Conservation (phyloP, 1,140 invertebrate species). For the Maniola jurtina region DNA sequence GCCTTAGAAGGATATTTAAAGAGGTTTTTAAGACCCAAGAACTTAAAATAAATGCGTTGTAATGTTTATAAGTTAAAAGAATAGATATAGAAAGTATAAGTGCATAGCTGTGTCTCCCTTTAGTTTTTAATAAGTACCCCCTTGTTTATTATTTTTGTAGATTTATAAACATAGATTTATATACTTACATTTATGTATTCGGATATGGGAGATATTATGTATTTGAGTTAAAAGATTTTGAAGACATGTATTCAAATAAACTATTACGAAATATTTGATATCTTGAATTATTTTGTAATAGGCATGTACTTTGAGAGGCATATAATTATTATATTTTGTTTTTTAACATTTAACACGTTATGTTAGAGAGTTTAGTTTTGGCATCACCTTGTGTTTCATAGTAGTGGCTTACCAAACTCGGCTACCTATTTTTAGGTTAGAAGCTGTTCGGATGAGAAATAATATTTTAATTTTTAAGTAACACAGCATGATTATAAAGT, state of each 20-base stretch:
- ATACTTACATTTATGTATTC: conserved; percentile 43
- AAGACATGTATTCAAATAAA: conserved; percentile 15
- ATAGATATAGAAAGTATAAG: conserved; percentile 19
- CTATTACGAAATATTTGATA: conserved; percentile 21
- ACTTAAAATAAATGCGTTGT: too few species aligned
- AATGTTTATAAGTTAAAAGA: too few species aligned
- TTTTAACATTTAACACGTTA: conserved; percentile 25
- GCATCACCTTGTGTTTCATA: conserved; percentile 28
- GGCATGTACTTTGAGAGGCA: conserved; percentile 3
- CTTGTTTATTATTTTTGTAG: conserved; percentile 57
- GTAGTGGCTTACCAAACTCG: conserved; percentile 16
- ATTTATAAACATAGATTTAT: conserved; percentile 46
- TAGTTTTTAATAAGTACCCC: conserved; percentile 31
- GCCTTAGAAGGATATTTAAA: too few species aligned
- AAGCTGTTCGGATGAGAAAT: background rate
- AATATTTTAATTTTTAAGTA: too few species aligned
- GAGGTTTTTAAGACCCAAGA: too few species aligned
- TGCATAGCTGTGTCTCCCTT: conserved; percentile 35
- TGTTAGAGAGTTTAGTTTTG: conserved; percentile 26
- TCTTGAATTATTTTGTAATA: conserved; percentile 9
- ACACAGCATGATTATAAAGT: too few species aligned
- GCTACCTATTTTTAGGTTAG: background rate
- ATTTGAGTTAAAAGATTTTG: conserved; percentile 29
- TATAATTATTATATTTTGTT: conserved; percentile 25
- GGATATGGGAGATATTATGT: conserved; percentile 47